Conservation (phyloP, 1,140 invertebrate species). For the Zeugodacus cucurbitae region DNA sequence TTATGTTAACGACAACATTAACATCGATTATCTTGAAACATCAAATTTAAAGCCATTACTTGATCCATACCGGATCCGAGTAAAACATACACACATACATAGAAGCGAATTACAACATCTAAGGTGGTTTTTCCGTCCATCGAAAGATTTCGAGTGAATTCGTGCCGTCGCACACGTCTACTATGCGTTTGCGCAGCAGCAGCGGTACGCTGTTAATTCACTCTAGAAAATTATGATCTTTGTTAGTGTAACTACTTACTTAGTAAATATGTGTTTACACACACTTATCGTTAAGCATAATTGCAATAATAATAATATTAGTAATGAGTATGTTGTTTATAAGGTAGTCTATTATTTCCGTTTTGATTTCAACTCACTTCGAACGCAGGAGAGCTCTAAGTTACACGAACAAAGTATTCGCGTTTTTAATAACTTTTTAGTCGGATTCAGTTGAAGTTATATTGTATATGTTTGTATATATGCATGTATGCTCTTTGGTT, state of each 20-base stretch:
- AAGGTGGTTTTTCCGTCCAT: conserved; percentile 65
- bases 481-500: neutral
- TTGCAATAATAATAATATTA: neutral
- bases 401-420: neutral
- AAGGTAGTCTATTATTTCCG: neutral
- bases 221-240: neutral
- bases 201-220: neutral
- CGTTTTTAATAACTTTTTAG: neutral
- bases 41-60: neutral
- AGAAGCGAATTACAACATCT: conserved; percentile 62
- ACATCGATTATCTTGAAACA: neutral
- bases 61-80: neutral
- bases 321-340: neutral
- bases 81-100: conserved; percentile 7
- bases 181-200: neutral
- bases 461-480: neutral
- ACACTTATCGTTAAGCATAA: neutral
- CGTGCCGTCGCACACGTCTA: neutral
- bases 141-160: conserved; percentile 16
- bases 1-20: no score
- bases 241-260: neutral
- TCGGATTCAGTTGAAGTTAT: no score
- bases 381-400: neutral
- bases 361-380: neutral
- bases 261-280: neutral